Base-by-base conservation (phyloP, 1,140 invertebrate species). In the Trichoplusia ni region DNA sequence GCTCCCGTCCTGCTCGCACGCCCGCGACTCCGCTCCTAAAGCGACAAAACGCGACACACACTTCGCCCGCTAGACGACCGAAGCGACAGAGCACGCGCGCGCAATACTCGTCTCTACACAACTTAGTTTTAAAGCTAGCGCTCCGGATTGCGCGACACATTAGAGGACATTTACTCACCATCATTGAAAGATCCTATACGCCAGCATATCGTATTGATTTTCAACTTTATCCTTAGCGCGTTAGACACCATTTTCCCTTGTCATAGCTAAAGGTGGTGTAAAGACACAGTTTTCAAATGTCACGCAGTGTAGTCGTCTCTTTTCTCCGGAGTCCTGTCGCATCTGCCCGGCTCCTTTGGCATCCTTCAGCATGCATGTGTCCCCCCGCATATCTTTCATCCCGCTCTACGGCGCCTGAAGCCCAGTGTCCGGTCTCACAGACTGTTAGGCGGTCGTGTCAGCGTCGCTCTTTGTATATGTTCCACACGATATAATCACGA, bases 271-370 rank as follows among this genome's bases (percentile, higher is more conserved):
- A 73, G 67, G 75, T 72, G 82, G 59, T 76, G 79, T 86, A 87
- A 79, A 90, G 87, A 89, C 86, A 90, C 81, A 85, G 81, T 89
- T 90, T 90, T 89, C 85, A 86, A 88, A 87, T 89, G 88, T 90
- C 88, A 86, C 86, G 83, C 64, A 84, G 82, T 87, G 84, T 89
- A 83, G 88, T 89, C 84, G 81, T 90, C 88, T 90, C 88, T 90
- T 89, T 90, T 88, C 84, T 82, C 77, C 85, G 74, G 77, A 81
- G 83, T 90, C 88, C 88, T 90, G 86, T 89, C 83, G 83, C 87
- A 83, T 87, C 84, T 89, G 84, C 78, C 82, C 73, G 67, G 76
- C 77, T 90, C 85, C 87, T 89, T 90, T 84, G 81, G 82, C 81
- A 88, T 90, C 88, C 88, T 90, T 90, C 79, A 78, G 77, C 77